These are phyloP conservation scores for Spondyliosoma cantharus DNA, from an alignment of 2,797 vertebrate genomes.

Conservation along the genomic window DNA sequence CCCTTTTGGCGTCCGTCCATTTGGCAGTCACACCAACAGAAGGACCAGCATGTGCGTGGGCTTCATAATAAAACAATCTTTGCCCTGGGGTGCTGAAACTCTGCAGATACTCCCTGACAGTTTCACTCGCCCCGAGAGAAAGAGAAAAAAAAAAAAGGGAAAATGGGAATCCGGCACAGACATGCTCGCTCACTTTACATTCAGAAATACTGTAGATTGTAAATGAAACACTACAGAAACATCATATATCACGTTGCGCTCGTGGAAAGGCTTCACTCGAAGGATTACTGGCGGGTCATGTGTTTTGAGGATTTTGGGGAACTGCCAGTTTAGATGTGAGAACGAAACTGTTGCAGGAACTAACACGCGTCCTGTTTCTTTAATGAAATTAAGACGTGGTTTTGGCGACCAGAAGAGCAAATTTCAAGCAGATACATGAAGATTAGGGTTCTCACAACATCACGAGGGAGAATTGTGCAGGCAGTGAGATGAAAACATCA, in stretches of 20 bases:
- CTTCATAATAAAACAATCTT: constrained; percentile 80
- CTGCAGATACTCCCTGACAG: constrained; percentile 68
- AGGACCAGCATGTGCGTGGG: constrained; percentile 71
- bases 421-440: background rate
- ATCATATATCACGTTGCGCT: background rate
- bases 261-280: constrained; percentile 1
- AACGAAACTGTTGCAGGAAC: constrained; percentile 39
- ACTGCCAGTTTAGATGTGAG: background rate
- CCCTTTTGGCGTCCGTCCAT: constrained; percentile 74
- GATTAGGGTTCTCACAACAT: background rate
- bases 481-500: background rate
- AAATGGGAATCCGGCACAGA: constrained; percentile 43
- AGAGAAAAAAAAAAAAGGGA: constrained; percentile 34
- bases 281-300: background rate
- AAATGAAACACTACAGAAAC: constrained; percentile 8
- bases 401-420: background rate
- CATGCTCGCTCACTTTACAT: constrained; percentile 31
- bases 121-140: constrained; percentile 74
- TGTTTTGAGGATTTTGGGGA: background rate
- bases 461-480: background rate
- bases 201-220: constrained; percentile 8
- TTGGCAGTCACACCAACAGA: constrained; percentile 69
- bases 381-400: background rate
- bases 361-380: background rate
- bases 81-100: constrained; percentile 83